Evolutionary conservation across 2,797 vertebrate species (phyloP).

Genomic region (Graptemys geographica): DNA sequence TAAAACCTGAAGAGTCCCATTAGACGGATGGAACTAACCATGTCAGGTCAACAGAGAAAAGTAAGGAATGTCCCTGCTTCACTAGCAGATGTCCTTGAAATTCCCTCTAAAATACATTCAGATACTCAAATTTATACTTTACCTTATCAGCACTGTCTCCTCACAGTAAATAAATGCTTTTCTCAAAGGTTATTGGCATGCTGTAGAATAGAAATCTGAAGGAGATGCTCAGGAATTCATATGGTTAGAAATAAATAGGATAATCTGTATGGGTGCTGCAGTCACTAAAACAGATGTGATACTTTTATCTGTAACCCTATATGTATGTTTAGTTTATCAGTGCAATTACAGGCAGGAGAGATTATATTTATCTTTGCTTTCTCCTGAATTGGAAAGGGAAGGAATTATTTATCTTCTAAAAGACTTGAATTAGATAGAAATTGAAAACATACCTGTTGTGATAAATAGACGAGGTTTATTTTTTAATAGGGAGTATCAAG

Average conservation of each 20-base stretch:
- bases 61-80: neutral
- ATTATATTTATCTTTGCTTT: constrained; percentile 55
- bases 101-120: constrained; percentile 14
- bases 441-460: neutral
- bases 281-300: constrained; percentile 40
- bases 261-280: constrained; percentile 22
- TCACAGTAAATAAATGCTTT: constrained; percentile 45
- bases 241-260: constrained; percentile 28
- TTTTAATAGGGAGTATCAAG: neutral
- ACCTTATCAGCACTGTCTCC: constrained; percentile 47
- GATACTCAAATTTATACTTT: neutral
- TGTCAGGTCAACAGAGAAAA: neutral
- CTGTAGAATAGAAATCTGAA: constrained; percentile 46
- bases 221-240: neutral
- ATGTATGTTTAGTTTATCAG: constrained; percentile 57
- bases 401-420: constrained; percentile 45
- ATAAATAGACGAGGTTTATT: neutral
- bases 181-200: constrained; percentile 32
- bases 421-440: constrained; percentile 14
- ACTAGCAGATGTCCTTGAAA: constrained; percentile 44
- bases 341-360: constrained; percentile 53
- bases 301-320: constrained; percentile 44
- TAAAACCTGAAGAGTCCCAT: neutral
- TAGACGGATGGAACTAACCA: neutral
- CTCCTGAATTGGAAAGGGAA: constrained; percentile 19